phyloP scores from a whole-genome alignment of 2,113 vertebrate genomes.

The Dasypus novemcinctus region DNA sequence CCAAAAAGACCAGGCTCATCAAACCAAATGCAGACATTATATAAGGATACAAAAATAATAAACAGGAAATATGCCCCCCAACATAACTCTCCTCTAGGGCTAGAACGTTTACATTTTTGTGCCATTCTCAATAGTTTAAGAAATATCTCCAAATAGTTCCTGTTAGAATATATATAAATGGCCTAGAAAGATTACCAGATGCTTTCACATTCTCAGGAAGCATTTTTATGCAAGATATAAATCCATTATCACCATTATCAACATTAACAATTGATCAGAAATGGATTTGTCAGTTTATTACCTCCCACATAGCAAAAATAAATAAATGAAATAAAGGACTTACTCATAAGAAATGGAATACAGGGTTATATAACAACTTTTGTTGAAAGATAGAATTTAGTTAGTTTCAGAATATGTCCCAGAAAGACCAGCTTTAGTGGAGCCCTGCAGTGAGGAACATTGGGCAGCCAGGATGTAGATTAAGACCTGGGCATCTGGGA shows the following conservation, averaged over 20 bases:
- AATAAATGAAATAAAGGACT: neutral
- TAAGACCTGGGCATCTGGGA: neutral
- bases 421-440: neutral
- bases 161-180: neutral
- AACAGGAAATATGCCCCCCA: neutral
- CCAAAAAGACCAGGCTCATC: neutral
- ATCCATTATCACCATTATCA: neutral
- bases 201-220: conserved; percentile 33
- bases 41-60: neutral
- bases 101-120: neutral
- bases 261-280: neutral
- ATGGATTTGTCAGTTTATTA: neutral
- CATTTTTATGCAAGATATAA: neutral
- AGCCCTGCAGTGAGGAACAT: neutral
- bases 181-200: neutral
- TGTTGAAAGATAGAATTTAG: neutral
- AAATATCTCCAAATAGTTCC: neutral
- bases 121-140: neutral
- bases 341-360: neutral
- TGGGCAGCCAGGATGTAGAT: neutral
- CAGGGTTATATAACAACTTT: neutral
- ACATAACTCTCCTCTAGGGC: neutral
- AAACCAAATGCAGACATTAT: neutral
- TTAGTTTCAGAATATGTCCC: neutral
- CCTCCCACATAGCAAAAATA: neutral